Percentiles rank a stretch among this genome's conserved stretches.
phyloP scores from a whole-genome alignment of 2,113 vertebrate species.

The Gymnorhina tibicen region DNA sequence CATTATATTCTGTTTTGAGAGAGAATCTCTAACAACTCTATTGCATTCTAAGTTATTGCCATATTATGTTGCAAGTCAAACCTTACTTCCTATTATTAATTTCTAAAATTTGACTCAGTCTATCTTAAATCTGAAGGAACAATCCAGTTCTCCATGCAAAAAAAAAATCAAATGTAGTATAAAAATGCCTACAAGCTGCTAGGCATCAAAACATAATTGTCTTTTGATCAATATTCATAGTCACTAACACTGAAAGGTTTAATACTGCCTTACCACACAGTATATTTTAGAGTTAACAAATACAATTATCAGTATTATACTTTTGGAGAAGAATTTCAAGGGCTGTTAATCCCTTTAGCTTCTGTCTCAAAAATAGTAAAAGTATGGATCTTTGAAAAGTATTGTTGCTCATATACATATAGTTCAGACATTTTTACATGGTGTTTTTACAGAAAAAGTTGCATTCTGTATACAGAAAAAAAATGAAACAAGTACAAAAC shows the following conservation, averaged over 20 bases:
- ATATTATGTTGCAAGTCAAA: neutral
- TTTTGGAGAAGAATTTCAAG: neutral
- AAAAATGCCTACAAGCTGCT: neutral
- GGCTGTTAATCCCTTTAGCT: neutral
- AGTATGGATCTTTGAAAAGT: neutral
- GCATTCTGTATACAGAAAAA: neutral
- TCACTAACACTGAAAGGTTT: neutral
- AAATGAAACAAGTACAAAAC: neutral
- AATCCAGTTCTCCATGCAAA: neutral
- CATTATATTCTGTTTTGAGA: neutral
- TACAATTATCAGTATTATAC: neutral
- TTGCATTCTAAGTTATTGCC: neutral
- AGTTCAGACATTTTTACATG: neutral
- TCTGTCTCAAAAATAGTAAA: neutral
- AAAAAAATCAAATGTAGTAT: neutral
- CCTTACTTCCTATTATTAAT: neutral
- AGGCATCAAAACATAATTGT: neutral
- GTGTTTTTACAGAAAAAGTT: neutral
- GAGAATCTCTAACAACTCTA: neutral
- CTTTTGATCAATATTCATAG: neutral
- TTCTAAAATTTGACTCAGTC: neutral
- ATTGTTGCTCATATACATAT: neutral
- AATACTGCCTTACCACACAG: neutral
- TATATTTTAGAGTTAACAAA: neutral
- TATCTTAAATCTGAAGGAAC: neutral